A percentile compares a stretch with the other conserved stretches of the same genome.
Conservation (phyloP, 2,113 vertebrate genomes). For the Actenoides lindsayi region DNA sequence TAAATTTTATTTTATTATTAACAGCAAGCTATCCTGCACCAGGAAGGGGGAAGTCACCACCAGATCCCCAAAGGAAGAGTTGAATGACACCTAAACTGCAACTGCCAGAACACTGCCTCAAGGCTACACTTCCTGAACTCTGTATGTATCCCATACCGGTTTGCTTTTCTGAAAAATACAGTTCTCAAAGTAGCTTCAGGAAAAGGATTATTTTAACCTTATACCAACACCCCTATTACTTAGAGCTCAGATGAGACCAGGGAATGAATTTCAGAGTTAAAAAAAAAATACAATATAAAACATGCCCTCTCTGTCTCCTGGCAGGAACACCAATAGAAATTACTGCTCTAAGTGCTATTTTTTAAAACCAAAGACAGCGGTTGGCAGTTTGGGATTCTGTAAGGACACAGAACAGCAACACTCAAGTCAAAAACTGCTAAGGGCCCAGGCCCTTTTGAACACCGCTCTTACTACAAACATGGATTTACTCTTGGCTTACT, state of each 20-base stretch:
- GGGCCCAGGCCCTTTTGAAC: background rate
- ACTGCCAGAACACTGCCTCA: background rate
- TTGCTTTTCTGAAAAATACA: background rate
- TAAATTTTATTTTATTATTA: background rate
- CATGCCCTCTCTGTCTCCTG: background rate
- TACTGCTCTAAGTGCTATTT: background rate
- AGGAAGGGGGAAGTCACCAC: background rate
- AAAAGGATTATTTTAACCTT: background rate
- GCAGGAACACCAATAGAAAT: background rate
- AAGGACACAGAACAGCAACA: background rate
- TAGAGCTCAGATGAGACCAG: background rate
- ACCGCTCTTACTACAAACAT: accelerated
- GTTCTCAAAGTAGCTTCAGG: background rate
- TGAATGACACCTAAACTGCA: background rate
- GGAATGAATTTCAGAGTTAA: background rate
- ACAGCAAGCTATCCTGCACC: background rate
- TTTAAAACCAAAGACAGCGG: background rate
- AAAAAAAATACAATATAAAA: background rate
- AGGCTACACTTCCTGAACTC: background rate
- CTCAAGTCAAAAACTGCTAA: background rate
- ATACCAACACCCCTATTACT: background rate
- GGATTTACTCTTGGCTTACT: background rate
- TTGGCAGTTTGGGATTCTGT: background rate
- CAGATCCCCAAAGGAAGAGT: background rate
- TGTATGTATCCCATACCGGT: background rate